Evolutionary conservation across 2,888 invertebrate species (phyloP), one percentile per base, ranked within the genome.

Genomic region (Eupithecia exiguata): DNA sequence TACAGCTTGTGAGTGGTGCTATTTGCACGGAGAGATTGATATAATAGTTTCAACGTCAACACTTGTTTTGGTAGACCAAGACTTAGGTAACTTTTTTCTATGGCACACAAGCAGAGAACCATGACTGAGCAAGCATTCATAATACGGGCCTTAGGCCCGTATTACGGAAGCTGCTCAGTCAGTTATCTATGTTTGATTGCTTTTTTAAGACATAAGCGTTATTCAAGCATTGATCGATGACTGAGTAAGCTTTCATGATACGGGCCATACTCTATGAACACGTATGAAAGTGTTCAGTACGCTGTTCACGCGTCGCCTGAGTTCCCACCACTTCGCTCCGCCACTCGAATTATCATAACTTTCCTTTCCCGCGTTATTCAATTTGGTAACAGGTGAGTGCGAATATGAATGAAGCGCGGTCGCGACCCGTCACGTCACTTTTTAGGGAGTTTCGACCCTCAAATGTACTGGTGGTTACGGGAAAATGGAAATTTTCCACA

Each of bases 311-410:
- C 63, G 69, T 25, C 72, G 67, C 68, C 63, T 65, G 74, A 71
- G 77, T 74, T 72, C 46, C 74, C 79, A 38, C 80, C 83, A 77
- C 77, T 73, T 75, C 82, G 80, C 79, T 77, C 79, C 81, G 53
- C 69, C 77, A 79, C 80, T 84, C 84, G 83, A 87, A 89, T 91
- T 91, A 90, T 90, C 87, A 91, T 91, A 94, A 94, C 91, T 93
- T 93, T 89, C 83, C 89, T 87, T 89, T 85, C 91, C 84, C 81
- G 86, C 90, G 90, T 94, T 92, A 93, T 91, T 93, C 92, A 92
- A 93, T 94, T 93, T 92, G 81, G 81, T 86, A 86, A 87, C 91
- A 91, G 90, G 89, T 90, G 89, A 87, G 88, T 85, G 82, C 84
- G 93, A 92, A 93, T 93, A 89, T 87, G 86, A 92, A 94, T 92